phyloP scores from a whole-genome alignment of 2,113 vertebrate species.

The Phoxinus phoxinus region DNA sequence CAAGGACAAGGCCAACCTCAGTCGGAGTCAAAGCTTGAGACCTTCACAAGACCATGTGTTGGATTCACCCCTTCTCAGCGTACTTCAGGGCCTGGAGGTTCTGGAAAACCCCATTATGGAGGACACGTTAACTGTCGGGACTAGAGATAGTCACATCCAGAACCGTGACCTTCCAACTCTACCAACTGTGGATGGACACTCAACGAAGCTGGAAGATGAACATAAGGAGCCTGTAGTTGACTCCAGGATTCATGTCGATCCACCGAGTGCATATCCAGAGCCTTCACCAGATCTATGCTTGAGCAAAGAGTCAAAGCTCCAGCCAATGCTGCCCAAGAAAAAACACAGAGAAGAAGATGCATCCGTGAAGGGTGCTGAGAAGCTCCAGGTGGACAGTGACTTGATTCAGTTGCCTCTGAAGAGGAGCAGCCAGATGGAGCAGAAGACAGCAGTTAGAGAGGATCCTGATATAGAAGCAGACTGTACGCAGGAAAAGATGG shows the following conservation, averaged over 20 bases:
- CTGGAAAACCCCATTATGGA: neutral
- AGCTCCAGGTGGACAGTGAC: neutral
- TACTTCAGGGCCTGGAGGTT: neutral
- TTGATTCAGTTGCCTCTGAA: constrained; percentile 12
- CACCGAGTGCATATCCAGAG: neutral
- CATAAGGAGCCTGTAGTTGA: neutral
- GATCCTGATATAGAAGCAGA: neutral
- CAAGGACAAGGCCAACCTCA: constrained; percentile 57
- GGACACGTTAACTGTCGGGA: neutral
- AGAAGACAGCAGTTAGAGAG: neutral
- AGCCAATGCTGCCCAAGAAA: constrained; percentile 35
- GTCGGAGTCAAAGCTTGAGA: constrained; percentile 66
- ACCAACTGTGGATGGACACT: neutral
- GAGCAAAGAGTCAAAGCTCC: neutral
- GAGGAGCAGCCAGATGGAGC: neutral
- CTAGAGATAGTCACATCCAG: neutral
- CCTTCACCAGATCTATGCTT: neutral
- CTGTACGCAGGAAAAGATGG: neutral
- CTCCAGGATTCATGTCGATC: neutral
- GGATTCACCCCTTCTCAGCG: constrained; percentile 16
- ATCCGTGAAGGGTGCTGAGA: neutral
- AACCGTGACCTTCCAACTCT: constrained; percentile 13
- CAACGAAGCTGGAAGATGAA: neutral
- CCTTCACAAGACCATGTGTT: constrained; percentile 49
- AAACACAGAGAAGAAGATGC: neutral